A percentile compares a stretch with the other conserved stretches of the same genome.
Evolutionary conservation across 2,797 vertebrate species (phyloP).

Genomic region (Micropoecilia bifurca): DNA sequence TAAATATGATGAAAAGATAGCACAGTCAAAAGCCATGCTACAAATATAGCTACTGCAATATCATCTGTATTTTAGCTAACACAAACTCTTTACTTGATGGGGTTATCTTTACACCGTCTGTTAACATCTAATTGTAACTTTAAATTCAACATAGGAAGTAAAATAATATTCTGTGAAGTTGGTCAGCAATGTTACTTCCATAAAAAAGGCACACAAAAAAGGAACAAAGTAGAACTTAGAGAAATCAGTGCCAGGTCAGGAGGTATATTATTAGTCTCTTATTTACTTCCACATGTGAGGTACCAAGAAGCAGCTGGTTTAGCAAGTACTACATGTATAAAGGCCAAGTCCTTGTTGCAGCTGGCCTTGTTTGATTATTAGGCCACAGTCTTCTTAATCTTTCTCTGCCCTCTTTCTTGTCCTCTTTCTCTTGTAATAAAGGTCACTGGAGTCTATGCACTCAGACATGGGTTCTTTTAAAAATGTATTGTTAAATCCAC

Average conservation of each 20-base stretch:
- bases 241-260: not conserved
- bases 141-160: not conserved
- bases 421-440: not conserved
- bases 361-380: not conserved
- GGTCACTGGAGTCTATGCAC: not conserved
- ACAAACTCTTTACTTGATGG: not conserved
- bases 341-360: not conserved
- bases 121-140: not conserved
- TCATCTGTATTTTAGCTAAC: not conserved
- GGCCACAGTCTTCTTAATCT: not conserved
- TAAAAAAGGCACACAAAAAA: not conserved
- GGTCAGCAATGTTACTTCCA: not conserved
- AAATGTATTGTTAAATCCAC: not conserved
- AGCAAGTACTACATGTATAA: not conserved
- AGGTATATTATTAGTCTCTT: not conserved
- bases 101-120: not conserved
- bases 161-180: not conserved
- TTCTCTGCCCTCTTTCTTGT: not conserved
- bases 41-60: too few relatives aligned
- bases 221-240: not conserved
- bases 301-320: not conserved
- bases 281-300: not conserved
- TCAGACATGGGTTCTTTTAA: not conserved
- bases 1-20: not conserved
- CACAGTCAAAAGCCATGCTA: not conserved